Conservation (phyloP, 2,888 invertebrate species). For the Auanema sp. region DNA sequence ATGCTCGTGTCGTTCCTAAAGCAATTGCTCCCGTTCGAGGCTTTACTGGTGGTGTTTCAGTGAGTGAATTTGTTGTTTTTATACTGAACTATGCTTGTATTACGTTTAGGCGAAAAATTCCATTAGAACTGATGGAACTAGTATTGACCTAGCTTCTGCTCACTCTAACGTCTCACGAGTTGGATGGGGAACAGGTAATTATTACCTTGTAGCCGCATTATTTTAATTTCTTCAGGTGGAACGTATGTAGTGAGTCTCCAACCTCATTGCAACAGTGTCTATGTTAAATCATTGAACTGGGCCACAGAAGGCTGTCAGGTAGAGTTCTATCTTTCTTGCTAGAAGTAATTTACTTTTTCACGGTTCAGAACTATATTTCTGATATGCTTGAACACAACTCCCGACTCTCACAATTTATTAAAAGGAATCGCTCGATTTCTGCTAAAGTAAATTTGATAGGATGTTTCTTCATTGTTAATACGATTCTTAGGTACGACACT, state of each 20-base stretch:
- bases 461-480: too few species aligned
- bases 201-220: neutral
- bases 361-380: slow-evolving; percentile 22
- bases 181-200: slow-evolving; percentile 36
- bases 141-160: slow-evolving; percentile 30
- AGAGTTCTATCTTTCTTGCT: neutral
- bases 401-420: slow-evolving; percentile 18
- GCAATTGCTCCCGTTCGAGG: too few species aligned
- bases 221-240: slow-evolving; percentile 16
- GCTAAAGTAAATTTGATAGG: slow-evolving; percentile 18
- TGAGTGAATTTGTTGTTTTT: too few species aligned
- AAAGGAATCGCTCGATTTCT: slow-evolving; percentile 20
- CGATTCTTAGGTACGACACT: slow-evolving; percentile 20
- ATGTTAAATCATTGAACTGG: slow-evolving; percentile 6
- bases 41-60: neutral
- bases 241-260: slow-evolving; percentile 20
- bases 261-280: slow-evolving; percentile 15
- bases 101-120: too few species aligned
- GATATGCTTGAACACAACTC: slow-evolving; percentile 32
- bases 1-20: too few species aligned
- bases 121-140: slow-evolving; percentile 9
- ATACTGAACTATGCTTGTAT: neutral
- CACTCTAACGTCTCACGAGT: slow-evolving; percentile 27
- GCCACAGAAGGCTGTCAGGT: slow-evolving; percentile 12
- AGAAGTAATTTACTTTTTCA: neutral